Evolutionary conservation across 2,797 vertebrate species (phyloP).

Genomic region (Clarias pachynema): DNA sequence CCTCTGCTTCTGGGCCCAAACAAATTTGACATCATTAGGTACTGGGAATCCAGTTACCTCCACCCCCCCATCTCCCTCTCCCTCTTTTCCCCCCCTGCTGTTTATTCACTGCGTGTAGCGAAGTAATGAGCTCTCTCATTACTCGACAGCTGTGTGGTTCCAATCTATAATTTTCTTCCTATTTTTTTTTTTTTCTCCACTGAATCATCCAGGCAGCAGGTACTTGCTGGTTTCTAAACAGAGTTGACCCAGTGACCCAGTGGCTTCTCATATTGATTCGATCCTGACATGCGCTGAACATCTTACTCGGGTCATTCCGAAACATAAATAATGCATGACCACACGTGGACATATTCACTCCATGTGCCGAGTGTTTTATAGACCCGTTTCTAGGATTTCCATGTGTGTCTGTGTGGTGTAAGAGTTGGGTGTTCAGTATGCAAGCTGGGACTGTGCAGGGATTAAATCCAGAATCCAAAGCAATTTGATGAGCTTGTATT

Average conservation of each 20-base stretch:
- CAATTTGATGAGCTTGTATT: slow-evolving; percentile 41
- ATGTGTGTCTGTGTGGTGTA: slow-evolving; percentile 17
- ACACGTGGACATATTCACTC: background rate
- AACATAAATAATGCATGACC: background rate
- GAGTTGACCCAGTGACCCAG: slow-evolving; percentile 17
- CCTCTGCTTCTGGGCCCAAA: slow-evolving; percentile 36
- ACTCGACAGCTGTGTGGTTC: slow-evolving; percentile 39
- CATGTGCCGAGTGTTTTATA: background rate
- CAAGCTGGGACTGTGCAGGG: slow-evolving; percentile 40
- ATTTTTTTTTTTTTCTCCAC: background rate
- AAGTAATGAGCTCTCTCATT: slow-evolving; percentile 53
- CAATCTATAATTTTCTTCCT: slow-evolving; percentile 31
- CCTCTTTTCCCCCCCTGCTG: slow-evolving; percentile 38
- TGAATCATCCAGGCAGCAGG: background rate
- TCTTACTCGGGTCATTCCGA: background rate
- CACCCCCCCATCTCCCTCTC: background rate
- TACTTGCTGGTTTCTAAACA: slow-evolving; percentile 1
- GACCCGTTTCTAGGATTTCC: background rate
- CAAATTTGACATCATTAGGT: slow-evolving; percentile 44
- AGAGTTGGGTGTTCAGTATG: slow-evolving; percentile 31
- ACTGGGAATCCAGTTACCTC: slow-evolving; percentile 31
- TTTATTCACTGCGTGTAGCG: slow-evolving; percentile 39
- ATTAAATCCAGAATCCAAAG: slow-evolving; percentile 38
- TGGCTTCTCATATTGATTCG: slow-evolving; percentile 3
- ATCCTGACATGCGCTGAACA: background rate